A percentile compares a stretch with the other conserved stretches of the same genome.
Evolutionary conservation across 35 echinoderm and acorn worm species (phyloP).

Genomic region (Stichopus chloronotus): DNA sequence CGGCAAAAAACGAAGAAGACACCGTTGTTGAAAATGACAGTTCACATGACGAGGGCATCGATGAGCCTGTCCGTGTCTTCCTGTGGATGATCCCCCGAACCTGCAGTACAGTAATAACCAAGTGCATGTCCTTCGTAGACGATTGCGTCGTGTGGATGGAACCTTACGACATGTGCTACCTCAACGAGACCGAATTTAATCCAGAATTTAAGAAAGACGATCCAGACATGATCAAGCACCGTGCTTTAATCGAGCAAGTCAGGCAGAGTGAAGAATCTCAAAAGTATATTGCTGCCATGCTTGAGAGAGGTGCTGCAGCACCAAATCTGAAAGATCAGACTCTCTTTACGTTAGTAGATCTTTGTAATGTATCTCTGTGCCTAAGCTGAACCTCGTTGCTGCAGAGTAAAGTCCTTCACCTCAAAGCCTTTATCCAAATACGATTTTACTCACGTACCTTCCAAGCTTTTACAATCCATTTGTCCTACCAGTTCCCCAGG

Average conservation of each 20-base stretch:
- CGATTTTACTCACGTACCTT: too few species aligned
- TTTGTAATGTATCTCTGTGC: too few species aligned
- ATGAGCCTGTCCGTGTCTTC: neutral
- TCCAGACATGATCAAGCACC: neutral
- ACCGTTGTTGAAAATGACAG: too few species aligned
- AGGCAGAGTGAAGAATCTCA: neutral
- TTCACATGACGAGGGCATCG: neutral
- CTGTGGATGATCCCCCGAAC: conserved; percentile 11
- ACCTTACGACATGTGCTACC: neutral
- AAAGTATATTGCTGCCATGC: neutral
- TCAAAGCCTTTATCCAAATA: too few species aligned
- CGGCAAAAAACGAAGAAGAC: too few species aligned
- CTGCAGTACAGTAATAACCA: conserved; percentile 3
- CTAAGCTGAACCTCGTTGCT: too few species aligned
- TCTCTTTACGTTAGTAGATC: neutral
- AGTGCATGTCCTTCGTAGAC: conserved; percentile 26
- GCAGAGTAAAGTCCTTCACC: too few species aligned
- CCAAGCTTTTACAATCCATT: too few species aligned
- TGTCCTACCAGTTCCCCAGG: too few species aligned
- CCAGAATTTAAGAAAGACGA: neutral
- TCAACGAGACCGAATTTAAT: neutral
- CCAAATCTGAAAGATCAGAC: neutral
- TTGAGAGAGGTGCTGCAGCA: neutral
- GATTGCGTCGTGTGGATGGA: conserved; percentile 13
- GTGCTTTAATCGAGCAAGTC: neutral